These are phyloP conservation scores for Sisyra terminalis DNA, from an alignment of 2,888 invertebrate species.

Conservation along the genomic window DNA sequence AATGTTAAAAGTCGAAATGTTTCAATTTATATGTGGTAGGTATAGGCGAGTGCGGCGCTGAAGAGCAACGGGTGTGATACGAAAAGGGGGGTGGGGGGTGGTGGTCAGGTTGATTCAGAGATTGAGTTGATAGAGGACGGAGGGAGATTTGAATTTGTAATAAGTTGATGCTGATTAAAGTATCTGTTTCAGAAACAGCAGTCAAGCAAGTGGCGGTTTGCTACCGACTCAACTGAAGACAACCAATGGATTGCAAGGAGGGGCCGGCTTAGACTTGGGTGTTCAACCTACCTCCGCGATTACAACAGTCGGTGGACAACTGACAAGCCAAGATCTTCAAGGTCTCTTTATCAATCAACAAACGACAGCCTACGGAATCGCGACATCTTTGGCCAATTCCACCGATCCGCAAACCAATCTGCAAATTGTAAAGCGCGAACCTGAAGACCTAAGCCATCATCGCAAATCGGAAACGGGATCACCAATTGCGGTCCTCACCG, in stretches of 20 bases:
- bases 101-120: too few relatives aligned
- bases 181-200: conserved; percentile 27
- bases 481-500: conserved; percentile 20
- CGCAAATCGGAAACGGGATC: conserved; percentile 47
- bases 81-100: too few relatives aligned
- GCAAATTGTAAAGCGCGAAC: conserved; percentile 63
- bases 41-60: too few relatives aligned
- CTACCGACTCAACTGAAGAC: conserved; percentile 51
- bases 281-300: conserved; percentile 30
- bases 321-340: conserved; percentile 40
- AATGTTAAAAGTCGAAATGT: too few relatives aligned
- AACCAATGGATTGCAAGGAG: conserved; percentile 52
- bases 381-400: conserved; percentile 36
- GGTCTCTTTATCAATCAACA: conserved; percentile 40
- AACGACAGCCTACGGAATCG: conserved; percentile 41
- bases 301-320: conserved; percentile 30
- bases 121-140: too few relatives aligned
- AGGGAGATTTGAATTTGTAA: too few relatives aligned
- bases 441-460: conserved; percentile 58
- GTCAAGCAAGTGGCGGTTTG: conserved; percentile 29
- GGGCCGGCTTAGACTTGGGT: conserved; percentile 39
- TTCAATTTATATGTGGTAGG: too few relatives aligned
- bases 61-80: too few relatives aligned
- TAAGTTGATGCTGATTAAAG: neutral
- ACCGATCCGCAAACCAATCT: conserved; percentile 19